Base-by-base conservation (phyloP, 23 tunicate genomes). In the Clavelina lepadiformis region DNA sequence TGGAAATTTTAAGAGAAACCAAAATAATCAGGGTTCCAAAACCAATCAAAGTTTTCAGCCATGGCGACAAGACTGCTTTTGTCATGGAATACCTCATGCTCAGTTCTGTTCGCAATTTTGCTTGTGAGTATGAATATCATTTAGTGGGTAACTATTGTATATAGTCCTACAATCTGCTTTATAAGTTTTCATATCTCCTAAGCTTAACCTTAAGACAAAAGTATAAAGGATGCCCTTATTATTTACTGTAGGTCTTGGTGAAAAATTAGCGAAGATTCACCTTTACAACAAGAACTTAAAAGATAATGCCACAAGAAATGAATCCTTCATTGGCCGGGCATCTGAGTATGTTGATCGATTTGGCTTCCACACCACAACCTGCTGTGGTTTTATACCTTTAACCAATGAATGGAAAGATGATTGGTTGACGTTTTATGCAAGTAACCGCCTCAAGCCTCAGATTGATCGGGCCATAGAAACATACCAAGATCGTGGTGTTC, bases 311-410 rank as follows among this genome's bases (percentile, higher is more conserved):
- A 37, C 28, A 36, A 73, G 74, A 74, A 33, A 74, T 30, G 25
- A 47, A 15, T 35, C 54, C 2, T 73, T 53, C 31, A 76, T 82
- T 66, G 91, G 91, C 19, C 47, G 60, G 24, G 35, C 5, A 44
- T 56, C 23, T 58, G 58, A 57, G 23, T 61, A 31, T 25, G 76
- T 86, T 2, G 62, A 52, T 13, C 31, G 71, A 33, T 86, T 86
- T 72, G 95, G 95, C 2, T 86, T 86, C 52, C 41, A 65, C 11
- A 51, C 28, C 0, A 20, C 95, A 33, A 86, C 95, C 18, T 86
- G 85, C 56, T 86, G 95, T 72, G 95, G 95, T 11, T 46, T 60
- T 25, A 41, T 86, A 27, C 75, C 95, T 3, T 37, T 72, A 82
- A 58, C 46, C 23, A 86, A 86, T 53, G 71, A 53, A 6, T 86